Evolutionary conservation across 2,113 vertebrate species (phyloP).

Genomic region (Archocentrus centrarchus): DNA sequence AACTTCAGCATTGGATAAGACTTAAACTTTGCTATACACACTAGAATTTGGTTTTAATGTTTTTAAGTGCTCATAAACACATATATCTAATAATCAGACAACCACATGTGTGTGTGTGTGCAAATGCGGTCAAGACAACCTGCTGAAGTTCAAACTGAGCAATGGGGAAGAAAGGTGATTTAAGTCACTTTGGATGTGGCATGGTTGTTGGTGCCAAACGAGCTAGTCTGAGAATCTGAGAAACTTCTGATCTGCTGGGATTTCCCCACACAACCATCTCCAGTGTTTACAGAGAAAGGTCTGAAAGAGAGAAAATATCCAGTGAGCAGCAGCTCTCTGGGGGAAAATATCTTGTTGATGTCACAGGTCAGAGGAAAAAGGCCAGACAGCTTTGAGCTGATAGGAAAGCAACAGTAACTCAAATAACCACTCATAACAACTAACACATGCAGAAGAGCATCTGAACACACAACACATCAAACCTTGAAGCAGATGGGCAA

Average conservation of each 20-base stretch:
- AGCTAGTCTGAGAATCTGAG: not conserved
- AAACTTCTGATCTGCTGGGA: not conserved
- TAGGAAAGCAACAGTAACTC: not conserved
- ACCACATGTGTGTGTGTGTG: not conserved
- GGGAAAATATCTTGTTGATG: not conserved
- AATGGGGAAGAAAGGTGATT: not conserved
- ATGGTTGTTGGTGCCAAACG: too few relatives aligned
- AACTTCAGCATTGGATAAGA: not conserved
- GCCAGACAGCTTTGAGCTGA: not conserved
- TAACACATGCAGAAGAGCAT: too few relatives aligned
- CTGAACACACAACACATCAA: too few relatives aligned
- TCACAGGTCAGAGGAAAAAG: not conserved
- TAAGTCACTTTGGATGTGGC: too few relatives aligned
- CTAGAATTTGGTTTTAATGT: not conserved
- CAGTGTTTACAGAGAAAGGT: not conserved
- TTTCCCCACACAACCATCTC: not conserved
- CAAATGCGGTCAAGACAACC: not conserved
- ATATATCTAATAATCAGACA: not conserved
- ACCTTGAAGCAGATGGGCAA: too few relatives aligned
- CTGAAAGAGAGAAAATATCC: not conserved
- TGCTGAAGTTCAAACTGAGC: not conserved
- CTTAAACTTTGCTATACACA: not conserved
- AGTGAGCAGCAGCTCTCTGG: not conserved
- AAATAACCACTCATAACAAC: too few relatives aligned
- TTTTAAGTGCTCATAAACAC: not conserved